Evolutionary conservation across 92 coral and sea anemone species (phyloP).

Genomic region (Heliopora coerulea): DNA sequence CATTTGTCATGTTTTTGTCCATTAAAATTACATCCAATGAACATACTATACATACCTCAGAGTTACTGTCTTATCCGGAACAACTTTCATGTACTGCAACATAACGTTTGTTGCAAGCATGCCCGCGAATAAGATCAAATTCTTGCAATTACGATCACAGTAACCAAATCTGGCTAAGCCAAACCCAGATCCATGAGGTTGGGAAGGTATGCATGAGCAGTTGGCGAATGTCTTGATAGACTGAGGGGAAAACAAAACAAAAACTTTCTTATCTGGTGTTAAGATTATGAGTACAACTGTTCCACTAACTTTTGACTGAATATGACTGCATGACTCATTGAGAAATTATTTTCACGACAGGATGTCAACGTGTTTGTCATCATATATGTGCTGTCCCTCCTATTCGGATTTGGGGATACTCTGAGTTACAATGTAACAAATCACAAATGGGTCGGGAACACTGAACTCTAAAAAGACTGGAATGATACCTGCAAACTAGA

Average conservation of each 20-base stretch:
- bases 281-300: no score
- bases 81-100: constrained; percentile 64
- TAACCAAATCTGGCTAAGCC: constrained; percentile 70
- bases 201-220: constrained; percentile 65
- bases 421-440: no score
- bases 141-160: constrained; percentile 81
- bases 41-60: constrained; percentile 60
- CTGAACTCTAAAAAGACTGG: no score
- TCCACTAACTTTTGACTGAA: no score
- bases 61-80: constrained; percentile 77
- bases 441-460: no score
- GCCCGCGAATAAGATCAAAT: constrained; percentile 60
- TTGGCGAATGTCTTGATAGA: constrained; percentile 63
- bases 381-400: no score
- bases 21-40: no score
- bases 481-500: no score
- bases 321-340: no score
- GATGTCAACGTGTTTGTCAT: no score
- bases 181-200: constrained; percentile 39
- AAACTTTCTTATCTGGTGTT: neutral
- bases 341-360: neutral
- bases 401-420: no score
- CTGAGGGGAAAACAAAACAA: neutral
- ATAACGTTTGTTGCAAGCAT: constrained; percentile 51
- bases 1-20: no score